A percentile compares a stretch with the other conserved stretches of the same genome.
phyloP scores from a whole-genome alignment of 37 sponge, comb jelly and placozoan species.

The Cliona cf. orientalis region DNA sequence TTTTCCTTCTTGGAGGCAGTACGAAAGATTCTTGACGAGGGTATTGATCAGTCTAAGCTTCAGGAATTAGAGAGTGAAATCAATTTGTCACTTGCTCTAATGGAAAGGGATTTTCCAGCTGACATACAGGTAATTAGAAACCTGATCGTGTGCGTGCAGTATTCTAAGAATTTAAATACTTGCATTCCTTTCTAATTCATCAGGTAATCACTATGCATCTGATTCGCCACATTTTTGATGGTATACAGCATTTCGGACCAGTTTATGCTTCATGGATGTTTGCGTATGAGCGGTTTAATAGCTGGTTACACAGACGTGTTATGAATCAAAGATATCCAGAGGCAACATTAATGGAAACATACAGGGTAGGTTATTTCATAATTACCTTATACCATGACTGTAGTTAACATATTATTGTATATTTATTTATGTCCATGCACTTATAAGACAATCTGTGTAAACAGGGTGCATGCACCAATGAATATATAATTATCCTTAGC shows the following conservation, averaged over 20 bases:
- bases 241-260: slow-evolving; percentile 24
- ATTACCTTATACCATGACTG: no score
- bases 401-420: no score
- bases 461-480: no score
- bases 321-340: slow-evolving; percentile 20
- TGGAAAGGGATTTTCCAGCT: slow-evolving; percentile 21
- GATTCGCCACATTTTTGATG: slow-evolving; percentile 19
- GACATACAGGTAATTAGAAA: neutral
- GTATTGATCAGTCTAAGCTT: neutral
- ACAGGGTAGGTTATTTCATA: slow-evolving; percentile 13
- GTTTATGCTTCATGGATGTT: slow-evolving; percentile 46
- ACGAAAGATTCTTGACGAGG: neutral
- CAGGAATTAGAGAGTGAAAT: neutral
- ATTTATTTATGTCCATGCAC: no score
- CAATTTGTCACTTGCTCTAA: neutral
- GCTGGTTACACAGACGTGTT: slow-evolving; percentile 21
- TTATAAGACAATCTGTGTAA: no score
- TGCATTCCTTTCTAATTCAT: no score
- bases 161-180: neutral
- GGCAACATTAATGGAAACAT: slow-evolving; percentile 41
- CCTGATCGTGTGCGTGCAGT: neutral
- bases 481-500: no score
- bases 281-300: slow-evolving; percentile 33
- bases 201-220: slow-evolving; percentile 35
- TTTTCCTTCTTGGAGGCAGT: slow-evolving; percentile 6